phyloP scores from a whole-genome alignment of 2,888 invertebrate genomes.

The Agrilus mali region DNA sequence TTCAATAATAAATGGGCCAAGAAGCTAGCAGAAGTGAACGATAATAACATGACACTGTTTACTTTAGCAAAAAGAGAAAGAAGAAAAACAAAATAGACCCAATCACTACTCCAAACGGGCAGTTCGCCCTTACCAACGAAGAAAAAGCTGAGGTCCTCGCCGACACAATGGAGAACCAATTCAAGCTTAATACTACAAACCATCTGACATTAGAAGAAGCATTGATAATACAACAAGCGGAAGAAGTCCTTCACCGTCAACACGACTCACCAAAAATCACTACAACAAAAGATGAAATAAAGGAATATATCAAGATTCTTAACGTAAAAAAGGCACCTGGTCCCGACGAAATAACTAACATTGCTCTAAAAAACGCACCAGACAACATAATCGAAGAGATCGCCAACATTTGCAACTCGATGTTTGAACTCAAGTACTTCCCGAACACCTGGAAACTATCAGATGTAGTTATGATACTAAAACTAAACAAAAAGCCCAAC shows the following conservation, averaged over 20 bases:
- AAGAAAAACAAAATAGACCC: background rate
- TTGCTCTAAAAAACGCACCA: no score
- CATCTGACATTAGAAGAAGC: no score
- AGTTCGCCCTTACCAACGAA: background rate
- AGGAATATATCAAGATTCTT: no score
- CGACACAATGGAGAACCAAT: no score
- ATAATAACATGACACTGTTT: conserved; percentile 1
- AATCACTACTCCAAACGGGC: background rate
- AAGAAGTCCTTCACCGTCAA: no score
- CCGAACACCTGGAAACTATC: conserved; percentile 13
- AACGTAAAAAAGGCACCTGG: no score
- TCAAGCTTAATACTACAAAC: no score
- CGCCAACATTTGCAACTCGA: conserved; percentile 1
- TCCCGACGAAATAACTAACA: no score
- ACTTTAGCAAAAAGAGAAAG: background rate
- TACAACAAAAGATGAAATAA: background rate
- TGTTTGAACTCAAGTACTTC: conserved; percentile 8
- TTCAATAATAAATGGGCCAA: conserved; percentile 3
- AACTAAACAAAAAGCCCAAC: conserved; percentile 12
- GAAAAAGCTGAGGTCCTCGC: conserved; percentile 1
- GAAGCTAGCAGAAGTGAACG: background rate
- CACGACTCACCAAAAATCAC: no score
- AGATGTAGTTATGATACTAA: conserved; percentile 13
- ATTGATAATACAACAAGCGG: no score
- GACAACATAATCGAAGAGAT: conserved; percentile 6